Conservation (phyloP, 2,113 vertebrate genomes). For the Vanacampus margaritifer region DNA sequence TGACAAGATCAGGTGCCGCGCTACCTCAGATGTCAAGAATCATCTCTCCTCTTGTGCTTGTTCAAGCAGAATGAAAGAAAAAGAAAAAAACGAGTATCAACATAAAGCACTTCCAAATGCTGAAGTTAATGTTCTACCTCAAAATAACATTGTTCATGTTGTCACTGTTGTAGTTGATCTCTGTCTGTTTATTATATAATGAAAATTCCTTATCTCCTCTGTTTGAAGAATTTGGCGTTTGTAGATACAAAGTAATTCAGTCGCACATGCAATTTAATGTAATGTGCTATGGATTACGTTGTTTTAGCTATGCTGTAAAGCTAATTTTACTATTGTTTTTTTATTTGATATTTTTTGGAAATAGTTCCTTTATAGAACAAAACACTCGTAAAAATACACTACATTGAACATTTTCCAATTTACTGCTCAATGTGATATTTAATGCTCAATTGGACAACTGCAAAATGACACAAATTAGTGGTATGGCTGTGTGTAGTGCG, state of each 20-base stretch:
- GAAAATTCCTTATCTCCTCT: constrained; percentile 32
- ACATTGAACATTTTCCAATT: constrained; percentile 49
- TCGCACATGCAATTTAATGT: constrained; percentile 68
- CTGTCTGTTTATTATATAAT: constrained; percentile 67
- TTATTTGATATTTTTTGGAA: constrained; percentile 36
- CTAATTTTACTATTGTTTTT: background rate
- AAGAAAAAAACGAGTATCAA: constrained; percentile 60
- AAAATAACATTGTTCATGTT: constrained; percentile 76
- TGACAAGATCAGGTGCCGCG: constrained; percentile 71
- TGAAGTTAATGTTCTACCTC: constrained; percentile 98
- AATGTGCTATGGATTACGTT: constrained; percentile 55
- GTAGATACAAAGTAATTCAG: constrained; percentile 52
- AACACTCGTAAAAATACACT: constrained; percentile 59
- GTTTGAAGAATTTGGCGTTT: constrained; percentile 54
- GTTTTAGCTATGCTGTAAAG: constrained; percentile 36
- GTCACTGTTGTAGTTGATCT: constrained; percentile 69
- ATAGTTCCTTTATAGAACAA: constrained; percentile 33
- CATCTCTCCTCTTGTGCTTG: constrained; percentile 65
- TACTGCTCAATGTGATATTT: constrained; percentile 27
- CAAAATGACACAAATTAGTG: constrained; percentile 15
- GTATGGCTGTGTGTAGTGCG: constrained; percentile 9
- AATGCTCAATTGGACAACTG: constrained; percentile 30
- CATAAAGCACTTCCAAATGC: constrained; percentile 90
- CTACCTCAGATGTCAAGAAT: constrained; percentile 90
- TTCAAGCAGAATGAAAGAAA: constrained; percentile 34